Evolutionary conservation across 2,888 invertebrate genomes (phyloP).

Genomic region (Tipula unca): DNA sequence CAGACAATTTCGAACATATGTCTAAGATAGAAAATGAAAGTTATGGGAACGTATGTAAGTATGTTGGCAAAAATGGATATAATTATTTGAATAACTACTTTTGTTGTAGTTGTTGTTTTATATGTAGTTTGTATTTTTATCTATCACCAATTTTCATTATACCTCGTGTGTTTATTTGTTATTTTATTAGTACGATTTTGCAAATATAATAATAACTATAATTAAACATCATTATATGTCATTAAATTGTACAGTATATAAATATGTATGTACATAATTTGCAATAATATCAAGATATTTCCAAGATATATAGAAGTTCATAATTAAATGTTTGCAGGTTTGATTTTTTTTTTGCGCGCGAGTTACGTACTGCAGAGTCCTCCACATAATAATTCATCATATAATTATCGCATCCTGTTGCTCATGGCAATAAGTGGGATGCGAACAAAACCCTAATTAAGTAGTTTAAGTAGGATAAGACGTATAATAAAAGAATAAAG

Average conservation of each 20-base stretch:
- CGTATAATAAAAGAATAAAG: no score
- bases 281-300: neutral
- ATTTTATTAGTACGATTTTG: neutral
- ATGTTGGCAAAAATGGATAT: neutral
- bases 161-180: neutral
- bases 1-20: neutral
- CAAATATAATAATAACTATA: neutral
- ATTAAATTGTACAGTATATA: neutral
- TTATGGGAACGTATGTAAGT: no score
- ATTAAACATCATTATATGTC: constrained; percentile 8
- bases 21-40: neutral
- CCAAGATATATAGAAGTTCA: neutral
- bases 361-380: no score
- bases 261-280: neutral
- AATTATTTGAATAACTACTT: neutral
- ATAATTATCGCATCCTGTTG: no score
- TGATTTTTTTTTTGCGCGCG: neutral
- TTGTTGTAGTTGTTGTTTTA: neutral
- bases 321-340: no score
- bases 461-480: no score
- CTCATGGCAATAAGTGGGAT: no score
- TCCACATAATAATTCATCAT: no score
- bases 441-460: no score
- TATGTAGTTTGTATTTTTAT: neutral
- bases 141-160: neutral